Evolutionary conservation across 2,113 vertebrate species (phyloP).

Genomic region (Anas platyrhynchos): DNA sequence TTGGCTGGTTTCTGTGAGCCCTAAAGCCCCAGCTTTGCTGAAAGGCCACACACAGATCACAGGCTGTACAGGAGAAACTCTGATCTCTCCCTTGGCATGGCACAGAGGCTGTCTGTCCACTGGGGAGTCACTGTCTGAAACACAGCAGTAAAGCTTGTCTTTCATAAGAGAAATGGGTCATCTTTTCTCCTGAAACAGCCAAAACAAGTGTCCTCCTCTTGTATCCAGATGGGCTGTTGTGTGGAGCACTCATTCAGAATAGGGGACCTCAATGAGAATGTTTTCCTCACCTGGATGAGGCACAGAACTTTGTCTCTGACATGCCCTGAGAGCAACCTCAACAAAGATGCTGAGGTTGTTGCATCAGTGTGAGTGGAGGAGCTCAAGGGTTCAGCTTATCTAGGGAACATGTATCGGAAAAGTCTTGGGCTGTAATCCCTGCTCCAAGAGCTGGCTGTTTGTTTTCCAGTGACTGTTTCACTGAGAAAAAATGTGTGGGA

Average conservation of each 20-base stretch:
- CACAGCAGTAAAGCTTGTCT: neutral
- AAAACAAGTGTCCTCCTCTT: neutral
- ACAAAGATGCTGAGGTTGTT: neutral
- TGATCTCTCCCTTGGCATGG: neutral
- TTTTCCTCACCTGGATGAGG: neutral
- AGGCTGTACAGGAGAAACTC: neutral
- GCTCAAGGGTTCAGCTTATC: neutral
- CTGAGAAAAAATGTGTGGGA: neutral
- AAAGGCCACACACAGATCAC: conserved; percentile 53
- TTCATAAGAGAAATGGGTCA: neutral
- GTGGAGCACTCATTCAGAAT: neutral
- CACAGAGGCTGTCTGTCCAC: neutral
- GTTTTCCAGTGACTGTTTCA: too few species aligned
- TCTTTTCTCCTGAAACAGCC: neutral
- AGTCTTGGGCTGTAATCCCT: too few species aligned
- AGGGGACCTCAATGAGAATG: neutral
- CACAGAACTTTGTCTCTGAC: neutral
- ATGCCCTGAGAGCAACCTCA: neutral
- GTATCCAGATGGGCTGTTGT: neutral
- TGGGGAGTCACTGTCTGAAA: neutral
- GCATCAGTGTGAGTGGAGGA: neutral
- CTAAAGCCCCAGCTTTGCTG: conserved; percentile 8
- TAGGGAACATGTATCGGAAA: too few species aligned
- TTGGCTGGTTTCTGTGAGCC: conserved; percentile 24
- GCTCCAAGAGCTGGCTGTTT: too few species aligned